Evolutionary conservation across 1,140 invertebrate genomes (phyloP), one percentile per base, ranked within the genome.

Genomic region (Brachionus rotundiformis): DNA sequence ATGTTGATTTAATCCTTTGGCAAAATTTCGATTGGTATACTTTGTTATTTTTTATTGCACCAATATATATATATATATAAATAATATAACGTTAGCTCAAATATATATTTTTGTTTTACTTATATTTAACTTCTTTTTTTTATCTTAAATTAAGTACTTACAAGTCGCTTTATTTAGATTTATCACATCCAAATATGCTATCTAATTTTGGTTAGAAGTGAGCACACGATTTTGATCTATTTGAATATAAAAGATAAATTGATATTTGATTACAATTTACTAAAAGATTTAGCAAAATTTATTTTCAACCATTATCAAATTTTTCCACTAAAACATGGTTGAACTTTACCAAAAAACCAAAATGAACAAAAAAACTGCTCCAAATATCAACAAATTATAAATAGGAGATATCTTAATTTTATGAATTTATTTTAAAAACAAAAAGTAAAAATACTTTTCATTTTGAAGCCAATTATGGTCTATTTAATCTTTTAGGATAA

Each of bases 251-350:
- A 63, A 33, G 29, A 29, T 29, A 33, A 63, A 63, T 29, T 63
- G 61, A 63, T 63, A 63, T 63, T 63, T 63, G 61, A 63, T 63
- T 63, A 63, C 29, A 33, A 63, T 63, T 63, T 33, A 33, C 61
- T n/a, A 63, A 63, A 63, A 63, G 25, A 63, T 29, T 63, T 54
- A 54, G 47, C 47, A 54, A 54, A 54, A 54, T 54, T 54, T 54
- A n/a, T 54, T 54, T 33, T 63, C 11, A 63, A 33, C n/a, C n/a
- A 63, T 63, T 63, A 63, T 63, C 61, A 63, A 63, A 63, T 63
- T 63, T 63, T 31, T 29, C 19, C 47, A 16, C 47, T 54, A 54
- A 23, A 54, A 54, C 47, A 54, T 19, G 47, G 47, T 54, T 54
- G 47, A 54, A 54, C 47, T 54, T 54, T 54, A 54, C 47, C 47